These are phyloP conservation scores for Desoria tigrina DNA, from an alignment of 2,888 invertebrate species.

Conservation along the genomic window DNA sequence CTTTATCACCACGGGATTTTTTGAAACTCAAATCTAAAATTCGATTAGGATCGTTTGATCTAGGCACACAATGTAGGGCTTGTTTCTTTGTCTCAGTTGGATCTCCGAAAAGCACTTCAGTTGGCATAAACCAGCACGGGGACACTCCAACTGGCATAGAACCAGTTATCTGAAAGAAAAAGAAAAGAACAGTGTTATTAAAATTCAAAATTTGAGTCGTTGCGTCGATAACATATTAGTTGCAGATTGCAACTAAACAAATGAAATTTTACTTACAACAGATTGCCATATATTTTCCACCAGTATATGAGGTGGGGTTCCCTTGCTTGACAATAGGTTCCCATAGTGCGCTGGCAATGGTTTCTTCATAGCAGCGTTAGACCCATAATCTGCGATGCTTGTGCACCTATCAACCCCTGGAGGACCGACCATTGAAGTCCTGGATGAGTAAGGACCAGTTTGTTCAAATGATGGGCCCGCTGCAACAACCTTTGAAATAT, in stretches of 20 bases:
- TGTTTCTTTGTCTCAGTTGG: constrained; percentile 31
- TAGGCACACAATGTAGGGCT: not conserved
- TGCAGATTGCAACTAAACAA: too few relatives aligned
- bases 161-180: not conserved
- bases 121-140: constrained; percentile 40
- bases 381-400: too few relatives aligned
- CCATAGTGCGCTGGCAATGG: too few relatives aligned
- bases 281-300: constrained; percentile 1
- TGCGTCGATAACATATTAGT: too few relatives aligned
- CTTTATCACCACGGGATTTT: constrained; percentile 18
- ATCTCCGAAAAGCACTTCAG: constrained; percentile 37
- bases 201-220: too few relatives aligned
- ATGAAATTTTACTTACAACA: constrained; percentile 8
- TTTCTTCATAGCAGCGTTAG: too few relatives aligned
- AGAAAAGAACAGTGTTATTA: too few relatives aligned
- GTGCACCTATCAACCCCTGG: not conserved
- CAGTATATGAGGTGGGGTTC: too few relatives aligned
- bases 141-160: constrained; percentile 17
- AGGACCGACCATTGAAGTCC: constrained; percentile 10
- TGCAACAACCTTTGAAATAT: not conserved
- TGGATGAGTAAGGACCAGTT: constrained; percentile 10
- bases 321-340: too few relatives aligned
- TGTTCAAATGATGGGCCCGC: not conserved
- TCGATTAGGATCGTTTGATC: constrained; percentile 3
- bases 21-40: constrained; percentile 40